Evolutionary conservation across 2,888 invertebrate genomes (phyloP).

Genomic region (Elysia crispata): DNA sequence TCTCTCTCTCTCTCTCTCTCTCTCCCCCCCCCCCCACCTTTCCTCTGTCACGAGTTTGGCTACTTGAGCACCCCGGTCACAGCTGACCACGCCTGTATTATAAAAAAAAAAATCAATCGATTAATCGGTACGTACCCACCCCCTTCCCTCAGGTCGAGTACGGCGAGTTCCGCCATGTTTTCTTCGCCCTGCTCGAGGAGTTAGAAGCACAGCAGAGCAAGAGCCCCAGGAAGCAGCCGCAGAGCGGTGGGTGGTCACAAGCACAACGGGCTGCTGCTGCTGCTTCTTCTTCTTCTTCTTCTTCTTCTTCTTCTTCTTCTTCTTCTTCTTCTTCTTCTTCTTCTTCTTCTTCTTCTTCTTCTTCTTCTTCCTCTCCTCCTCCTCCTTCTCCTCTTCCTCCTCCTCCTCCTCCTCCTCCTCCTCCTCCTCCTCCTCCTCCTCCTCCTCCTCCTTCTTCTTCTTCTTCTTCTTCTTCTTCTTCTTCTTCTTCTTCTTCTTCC

Average conservation of each 20-base stretch:
- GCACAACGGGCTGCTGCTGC: background rate
- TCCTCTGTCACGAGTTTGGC: too few relatives aligned
- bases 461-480: background rate
- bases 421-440: conserved; percentile 10
- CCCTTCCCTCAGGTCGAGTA: conserved; percentile 5
- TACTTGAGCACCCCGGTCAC: too few relatives aligned
- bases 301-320: too few relatives aligned
- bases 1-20: background rate
- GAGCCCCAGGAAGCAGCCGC: conserved; percentile 2
- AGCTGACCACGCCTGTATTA: too few relatives aligned
- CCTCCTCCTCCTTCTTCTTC: background rate
- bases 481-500: conserved; percentile 4
- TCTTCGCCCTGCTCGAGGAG: conserved; percentile 23
- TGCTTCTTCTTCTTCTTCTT: background rate
- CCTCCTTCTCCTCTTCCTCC: background rate
- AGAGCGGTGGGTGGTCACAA: background rate
- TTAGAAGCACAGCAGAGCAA: conserved; percentile 25
- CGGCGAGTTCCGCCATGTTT: conserved; percentile 27
- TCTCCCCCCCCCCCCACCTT: background rate
- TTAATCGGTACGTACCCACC: too few relatives aligned
- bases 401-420: conserved; percentile 3
- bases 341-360: background rate
- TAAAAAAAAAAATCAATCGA: too few relatives aligned
- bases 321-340: background rate
- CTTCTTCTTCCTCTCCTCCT: too few relatives aligned